These are phyloP conservation scores for Drosophila formosana DNA, from an alignment of 2,888 invertebrate genomes.

Conservation along the genomic window DNA sequence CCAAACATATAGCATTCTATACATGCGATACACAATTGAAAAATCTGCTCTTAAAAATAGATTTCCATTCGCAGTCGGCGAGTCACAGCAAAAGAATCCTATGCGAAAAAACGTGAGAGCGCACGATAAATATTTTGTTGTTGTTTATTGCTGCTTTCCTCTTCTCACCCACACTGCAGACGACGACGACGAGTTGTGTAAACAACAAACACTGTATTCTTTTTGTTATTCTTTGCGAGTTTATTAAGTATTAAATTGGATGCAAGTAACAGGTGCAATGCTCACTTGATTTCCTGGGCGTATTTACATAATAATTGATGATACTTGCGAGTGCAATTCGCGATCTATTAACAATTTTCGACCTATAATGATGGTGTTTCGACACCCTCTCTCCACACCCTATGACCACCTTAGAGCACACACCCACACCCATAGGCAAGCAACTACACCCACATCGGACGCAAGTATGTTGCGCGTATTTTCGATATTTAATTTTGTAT, in stretches of 20 bases:
- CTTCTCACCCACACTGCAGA: slow-evolving; percentile 27
- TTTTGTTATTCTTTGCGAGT: slow-evolving; percentile 48
- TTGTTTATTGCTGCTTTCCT: slow-evolving; percentile 32
- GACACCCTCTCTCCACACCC: slow-evolving; percentile 24
- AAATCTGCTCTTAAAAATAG: slow-evolving; percentile 55
- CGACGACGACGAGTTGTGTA: slow-evolving; percentile 39
- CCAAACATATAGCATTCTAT: slow-evolving; percentile 44
- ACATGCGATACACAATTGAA: slow-evolving; percentile 18
- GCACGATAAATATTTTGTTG: slow-evolving; percentile 53
- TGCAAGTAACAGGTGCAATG: not conserved
- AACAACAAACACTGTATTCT: slow-evolving; percentile 61
- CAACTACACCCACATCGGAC: slow-evolving; percentile 59
- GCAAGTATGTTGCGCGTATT: slow-evolving; percentile 45
- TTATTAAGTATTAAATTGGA: slow-evolving; percentile 19
- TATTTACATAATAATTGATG: slow-evolving; percentile 27
- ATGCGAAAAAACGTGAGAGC: slow-evolving; percentile 74
- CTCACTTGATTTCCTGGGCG: slow-evolving; percentile 2
- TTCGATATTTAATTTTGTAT: slow-evolving; percentile 54
- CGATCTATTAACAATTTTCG: slow-evolving; percentile 68
- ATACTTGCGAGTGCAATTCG: slow-evolving; percentile 38
- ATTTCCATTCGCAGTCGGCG: slow-evolving; percentile 65
- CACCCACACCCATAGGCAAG: slow-evolving; percentile 28
- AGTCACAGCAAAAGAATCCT: slow-evolving; percentile 70
- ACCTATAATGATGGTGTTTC: slow-evolving; percentile 50
- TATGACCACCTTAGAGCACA: slow-evolving; percentile 24